phyloP scores from a whole-genome alignment of 2,113 vertebrate genomes.

The Oncorhynchus keta region DNA sequence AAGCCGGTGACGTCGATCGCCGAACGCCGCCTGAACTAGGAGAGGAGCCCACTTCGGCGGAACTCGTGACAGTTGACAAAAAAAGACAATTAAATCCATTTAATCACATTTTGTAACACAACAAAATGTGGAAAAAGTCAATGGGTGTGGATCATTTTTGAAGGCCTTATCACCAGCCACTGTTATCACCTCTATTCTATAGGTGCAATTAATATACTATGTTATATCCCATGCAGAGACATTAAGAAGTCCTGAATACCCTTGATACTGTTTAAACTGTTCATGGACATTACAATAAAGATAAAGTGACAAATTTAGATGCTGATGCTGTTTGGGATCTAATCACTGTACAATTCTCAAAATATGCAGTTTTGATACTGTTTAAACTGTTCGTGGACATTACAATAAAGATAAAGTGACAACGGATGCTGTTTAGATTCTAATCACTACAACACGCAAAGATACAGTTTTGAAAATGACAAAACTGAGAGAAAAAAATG shows the following conservation, averaged over 20 bases:
- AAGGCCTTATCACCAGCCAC: neutral
- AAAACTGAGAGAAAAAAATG: neutral
- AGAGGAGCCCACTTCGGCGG: too few relatives aligned
- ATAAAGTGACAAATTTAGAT: neutral
- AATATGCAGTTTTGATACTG: neutral
- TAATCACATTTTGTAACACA: neutral
- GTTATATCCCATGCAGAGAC: neutral
- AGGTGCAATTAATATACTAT: neutral
- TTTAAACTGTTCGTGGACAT: too few relatives aligned
- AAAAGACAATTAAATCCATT: neutral
- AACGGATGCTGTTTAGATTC: neutral
- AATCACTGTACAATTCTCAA: neutral
- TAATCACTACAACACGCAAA: neutral
- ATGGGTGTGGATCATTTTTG: neutral
- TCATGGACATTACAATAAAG: too few relatives aligned
- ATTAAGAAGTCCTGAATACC: neutral
- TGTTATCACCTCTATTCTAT: neutral
- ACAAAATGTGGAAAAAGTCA: neutral
- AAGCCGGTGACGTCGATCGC: too few relatives aligned
- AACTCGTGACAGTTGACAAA: too few relatives aligned
- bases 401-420: neutral
- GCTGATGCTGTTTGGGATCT: neutral
- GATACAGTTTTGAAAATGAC: slow-evolving; percentile 8
- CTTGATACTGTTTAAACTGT: too few relatives aligned
- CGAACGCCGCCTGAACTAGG: too few relatives aligned